A percentile compares a stretch with the other conserved stretches of the same genome.
phyloP scores from a whole-genome alignment of 2,888 invertebrate species.

The Clunio marinus region DNA sequence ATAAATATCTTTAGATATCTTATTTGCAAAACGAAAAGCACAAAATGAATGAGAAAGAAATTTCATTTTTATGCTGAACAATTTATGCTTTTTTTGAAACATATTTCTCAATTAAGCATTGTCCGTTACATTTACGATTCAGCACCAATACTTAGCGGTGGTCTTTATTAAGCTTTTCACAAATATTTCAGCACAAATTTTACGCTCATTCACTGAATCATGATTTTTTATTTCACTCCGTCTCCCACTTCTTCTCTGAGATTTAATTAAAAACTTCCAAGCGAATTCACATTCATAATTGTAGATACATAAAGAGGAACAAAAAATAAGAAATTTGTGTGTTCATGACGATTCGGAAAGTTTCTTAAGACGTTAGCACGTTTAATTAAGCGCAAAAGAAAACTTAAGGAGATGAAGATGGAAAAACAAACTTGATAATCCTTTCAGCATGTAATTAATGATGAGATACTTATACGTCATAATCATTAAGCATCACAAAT shows the following conservation, averaged over 20 bases:
- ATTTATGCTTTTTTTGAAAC: too few species aligned
- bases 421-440: background rate
- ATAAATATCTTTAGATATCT: too few species aligned
- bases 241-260: background rate
- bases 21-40: too few species aligned
- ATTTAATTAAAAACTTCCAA: slow-evolving; percentile 26
- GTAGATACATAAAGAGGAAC: background rate
- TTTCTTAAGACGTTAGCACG: background rate
- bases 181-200: too few species aligned
- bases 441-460: background rate
- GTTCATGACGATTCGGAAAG: too few species aligned
- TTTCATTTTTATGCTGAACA: too few species aligned
- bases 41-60: too few species aligned
- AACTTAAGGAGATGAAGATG: background rate
- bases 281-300: background rate
- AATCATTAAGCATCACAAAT: background rate
- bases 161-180: too few species aligned
- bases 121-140: too few species aligned
- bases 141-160: too few species aligned
- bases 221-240: background rate
- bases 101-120: too few species aligned
- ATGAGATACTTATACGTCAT: background rate
- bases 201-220: background rate
- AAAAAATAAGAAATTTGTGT: background rate
- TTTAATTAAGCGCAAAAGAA: background rate